A percentile compares a stretch with the other conserved stretches of the same genome.
Evolutionary conservation across 2,888 invertebrate genomes (phyloP).

Genomic region (Rhingia rostrata): DNA sequence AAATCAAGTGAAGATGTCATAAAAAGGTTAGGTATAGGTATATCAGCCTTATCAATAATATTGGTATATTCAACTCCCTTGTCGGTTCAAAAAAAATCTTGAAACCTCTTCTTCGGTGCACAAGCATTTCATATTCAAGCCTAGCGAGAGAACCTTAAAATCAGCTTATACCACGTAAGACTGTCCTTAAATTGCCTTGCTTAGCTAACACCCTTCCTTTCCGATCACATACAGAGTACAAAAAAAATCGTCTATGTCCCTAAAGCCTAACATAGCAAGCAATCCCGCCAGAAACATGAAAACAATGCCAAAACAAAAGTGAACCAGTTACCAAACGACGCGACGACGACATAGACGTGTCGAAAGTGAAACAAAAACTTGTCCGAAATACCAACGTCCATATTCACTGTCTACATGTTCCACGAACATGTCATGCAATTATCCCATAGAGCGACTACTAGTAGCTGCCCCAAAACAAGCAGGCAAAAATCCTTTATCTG

Average conservation of each 20-base stretch:
- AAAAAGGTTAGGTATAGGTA: too few relatives aligned
- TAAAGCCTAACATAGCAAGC: slow-evolving; percentile 8
- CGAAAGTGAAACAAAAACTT: slow-evolving; percentile 49
- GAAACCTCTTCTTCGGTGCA: too few relatives aligned
- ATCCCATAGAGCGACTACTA: slow-evolving; percentile 40
- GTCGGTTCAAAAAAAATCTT: too few relatives aligned
- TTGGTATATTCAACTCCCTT: too few relatives aligned
- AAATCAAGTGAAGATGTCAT: too few relatives aligned
- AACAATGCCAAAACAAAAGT: slow-evolving; percentile 12
- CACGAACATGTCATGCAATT: slow-evolving; percentile 66
- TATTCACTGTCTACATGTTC: slow-evolving; percentile 47
- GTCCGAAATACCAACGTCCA: slow-evolving; percentile 49
- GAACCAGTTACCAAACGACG: slow-evolving; percentile 5
- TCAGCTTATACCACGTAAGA: too few relatives aligned
- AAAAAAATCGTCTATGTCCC: neutral
- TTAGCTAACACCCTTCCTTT: too few relatives aligned
- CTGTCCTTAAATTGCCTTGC: too few relatives aligned
- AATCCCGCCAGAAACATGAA: slow-evolving; percentile 7
- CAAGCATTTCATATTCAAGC: too few relatives aligned
- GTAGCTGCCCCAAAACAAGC: slow-evolving; percentile 36
- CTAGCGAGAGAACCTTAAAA: too few relatives aligned
- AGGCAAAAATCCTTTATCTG: slow-evolving; percentile 43
- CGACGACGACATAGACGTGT: neutral
- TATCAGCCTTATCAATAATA: too few relatives aligned
- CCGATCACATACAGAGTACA: too few relatives aligned